Conservation (phyloP, 2,888 invertebrate species). For the Tetranychus piercei region DNA sequence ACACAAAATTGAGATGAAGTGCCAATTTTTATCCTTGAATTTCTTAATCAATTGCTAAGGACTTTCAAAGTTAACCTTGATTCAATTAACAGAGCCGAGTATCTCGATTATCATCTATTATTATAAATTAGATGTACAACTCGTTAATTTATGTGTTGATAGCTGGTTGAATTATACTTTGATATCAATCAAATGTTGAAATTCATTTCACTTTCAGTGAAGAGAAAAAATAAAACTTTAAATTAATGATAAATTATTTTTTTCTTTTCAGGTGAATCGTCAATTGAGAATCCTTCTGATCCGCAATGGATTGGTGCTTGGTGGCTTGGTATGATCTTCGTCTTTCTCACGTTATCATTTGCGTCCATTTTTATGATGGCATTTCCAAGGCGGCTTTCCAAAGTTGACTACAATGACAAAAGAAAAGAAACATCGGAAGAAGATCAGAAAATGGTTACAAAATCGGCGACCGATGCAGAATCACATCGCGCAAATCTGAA, state of each 20-base stretch:
- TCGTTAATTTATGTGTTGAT: too few species aligned
- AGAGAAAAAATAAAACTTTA: not conserved
- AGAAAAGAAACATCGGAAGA: conserved; percentile 16
- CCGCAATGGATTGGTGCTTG: conserved; percentile 88
- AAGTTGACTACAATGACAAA: conserved; percentile 20
- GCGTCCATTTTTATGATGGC: conserved; percentile 74
- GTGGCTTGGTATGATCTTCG: conserved; percentile 73
- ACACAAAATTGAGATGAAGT: too few species aligned
- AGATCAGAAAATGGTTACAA: not conserved
- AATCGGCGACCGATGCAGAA: not conserved
- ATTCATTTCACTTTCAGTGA: not conserved
- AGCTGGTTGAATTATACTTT: not conserved
- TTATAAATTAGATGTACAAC: too few species aligned
- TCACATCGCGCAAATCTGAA: conserved; percentile 18
- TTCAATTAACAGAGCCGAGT: too few species aligned
- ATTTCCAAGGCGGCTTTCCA: conserved; percentile 55
- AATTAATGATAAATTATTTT: not conserved
- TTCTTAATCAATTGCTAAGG: too few species aligned
- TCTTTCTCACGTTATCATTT: conserved; percentile 60
- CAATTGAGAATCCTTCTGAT: conserved; percentile 39
- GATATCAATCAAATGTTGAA: conserved; percentile 1
- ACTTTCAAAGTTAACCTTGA: too few species aligned
- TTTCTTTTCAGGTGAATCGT: not conserved
- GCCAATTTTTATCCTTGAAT: too few species aligned
- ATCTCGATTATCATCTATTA: too few species aligned